Percentiles rank a stretch among this genome's conserved stretches.
These are phyloP conservation scores for Pseudanteris insignis DNA, from an alignment of 2,888 invertebrate genomes.

Conservation along the genomic window DNA sequence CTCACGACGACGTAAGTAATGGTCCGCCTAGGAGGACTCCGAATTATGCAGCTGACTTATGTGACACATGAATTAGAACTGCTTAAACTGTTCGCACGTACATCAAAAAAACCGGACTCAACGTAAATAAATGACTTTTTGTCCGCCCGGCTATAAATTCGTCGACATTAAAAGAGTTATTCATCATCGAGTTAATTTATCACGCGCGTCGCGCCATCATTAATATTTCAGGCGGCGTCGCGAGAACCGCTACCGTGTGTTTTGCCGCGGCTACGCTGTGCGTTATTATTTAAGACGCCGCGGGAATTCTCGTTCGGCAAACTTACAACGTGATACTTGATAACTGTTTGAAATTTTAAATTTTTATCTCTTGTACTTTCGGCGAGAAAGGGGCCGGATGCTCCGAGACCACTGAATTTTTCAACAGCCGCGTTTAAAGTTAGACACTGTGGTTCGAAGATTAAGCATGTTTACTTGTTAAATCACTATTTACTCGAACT, in stretches of 20 bases:
- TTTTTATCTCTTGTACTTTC: conserved; percentile 41
- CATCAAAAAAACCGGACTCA: conserved; percentile 31
- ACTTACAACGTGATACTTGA: conserved; percentile 41
- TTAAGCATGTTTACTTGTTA: conserved; percentile 37
- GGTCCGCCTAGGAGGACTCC: conserved; percentile 29
- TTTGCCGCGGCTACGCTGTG: conserved; percentile 25
- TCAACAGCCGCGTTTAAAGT: conserved; percentile 39
- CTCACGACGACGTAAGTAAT: conserved; percentile 44
- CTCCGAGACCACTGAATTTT: conserved; percentile 36
- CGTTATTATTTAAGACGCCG: conserved; percentile 37
- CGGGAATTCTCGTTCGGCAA: conserved; percentile 34
- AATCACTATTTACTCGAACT: conserved; percentile 35
- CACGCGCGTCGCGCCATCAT: conserved; percentile 17
- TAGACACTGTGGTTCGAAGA: conserved; percentile 35
- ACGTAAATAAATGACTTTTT: conserved; percentile 41
- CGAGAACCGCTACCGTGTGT: conserved; percentile 24
- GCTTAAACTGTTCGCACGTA: conserved; percentile 39
- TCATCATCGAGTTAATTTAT: conserved; percentile 39
- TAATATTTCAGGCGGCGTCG: conserved; percentile 32
- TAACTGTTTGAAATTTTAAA: conserved; percentile 43
- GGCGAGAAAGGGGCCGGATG: conserved; percentile 25
- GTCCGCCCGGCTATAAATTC: conserved; percentile 30
- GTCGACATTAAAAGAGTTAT: conserved; percentile 30
- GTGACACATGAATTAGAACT: conserved; percentile 43
- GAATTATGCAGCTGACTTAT: conserved; percentile 45